Evolutionary conservation across 2,888 invertebrate species (phyloP), one percentile per base, ranked within the genome.

Genomic region (Gonocerus acuteangulatus): DNA sequence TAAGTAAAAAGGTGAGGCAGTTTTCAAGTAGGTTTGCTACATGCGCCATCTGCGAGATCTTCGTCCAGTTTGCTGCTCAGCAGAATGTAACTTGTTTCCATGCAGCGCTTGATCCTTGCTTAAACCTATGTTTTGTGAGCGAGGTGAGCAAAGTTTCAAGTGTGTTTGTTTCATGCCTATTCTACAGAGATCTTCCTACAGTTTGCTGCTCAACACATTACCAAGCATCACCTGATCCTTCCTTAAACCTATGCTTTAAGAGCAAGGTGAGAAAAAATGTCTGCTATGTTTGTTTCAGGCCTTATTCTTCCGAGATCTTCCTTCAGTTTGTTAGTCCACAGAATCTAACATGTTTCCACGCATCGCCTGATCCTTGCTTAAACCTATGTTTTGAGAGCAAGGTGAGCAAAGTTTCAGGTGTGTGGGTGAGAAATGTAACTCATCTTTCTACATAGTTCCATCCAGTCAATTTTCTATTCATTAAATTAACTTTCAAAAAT

Each of bases 401-500:
- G 86, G 85, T 86, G 86, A 86, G 86, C 86, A 86, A 86, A 86
- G 85, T 85, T 86, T 86, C 86, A 86, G 86, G 86, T 86, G 86
- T 85, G 85, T 86, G 82, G 80, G 80, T 80, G 77, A 76, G 66
- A 65, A 66, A 65, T 65, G 21, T 34, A 34, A 18, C 3, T 48
- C 36, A 13, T 48, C 48, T 2, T 11, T 32, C 13, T 9, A 9
- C 27, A 27, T 15, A 48, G 32, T n/a, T n/a, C n/a, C n/a, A n/a
- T n/a, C n/a, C n/a, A n/a, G n/a, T n/a, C n/a, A n/a, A n/a, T n/a
- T n/a, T n/a, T n/a, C n/a, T n/a, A n/a, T 11, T 11, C 9, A 34
- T 34, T 11, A n/a, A n/a, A n/a, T n/a, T n/a, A n/a, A n/a, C n/a
- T n/a, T n/a, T n/a, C n/a, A n/a, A n/a, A n/a, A n/a, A n/a, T n/a